phyloP scores from a whole-genome alignment of 2,113 vertebrate species.

The Peromyscus californicus region DNA sequence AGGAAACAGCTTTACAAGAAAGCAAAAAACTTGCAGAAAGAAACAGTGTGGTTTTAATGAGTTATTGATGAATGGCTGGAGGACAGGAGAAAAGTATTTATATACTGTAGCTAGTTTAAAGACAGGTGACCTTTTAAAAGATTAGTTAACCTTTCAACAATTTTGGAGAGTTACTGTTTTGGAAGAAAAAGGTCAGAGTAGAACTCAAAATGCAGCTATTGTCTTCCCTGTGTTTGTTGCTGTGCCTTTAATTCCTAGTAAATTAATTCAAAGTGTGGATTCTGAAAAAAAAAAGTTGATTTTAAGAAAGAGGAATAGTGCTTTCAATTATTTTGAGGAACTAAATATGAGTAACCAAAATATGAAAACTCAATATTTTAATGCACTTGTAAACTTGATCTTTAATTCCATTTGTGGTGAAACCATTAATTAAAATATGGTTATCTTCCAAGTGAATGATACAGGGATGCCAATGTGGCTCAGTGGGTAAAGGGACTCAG shows the following conservation, averaged over 20 bases:
- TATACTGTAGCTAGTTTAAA: slow-evolving; percentile 83
- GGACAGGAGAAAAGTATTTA: slow-evolving; percentile 76
- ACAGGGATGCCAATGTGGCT: neutral
- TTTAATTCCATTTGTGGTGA: slow-evolving; percentile 20
- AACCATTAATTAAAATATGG: neutral
- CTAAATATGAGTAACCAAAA: neutral
- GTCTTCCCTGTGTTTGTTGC: slow-evolving; percentile 64
- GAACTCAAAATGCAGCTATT: slow-evolving; percentile 76
- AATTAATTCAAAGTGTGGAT: slow-evolving; percentile 57
- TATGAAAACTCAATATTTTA: neutral
- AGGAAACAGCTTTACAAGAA: slow-evolving; percentile 66
- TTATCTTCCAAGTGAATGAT: neutral
- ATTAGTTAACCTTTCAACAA: slow-evolving; percentile 85
- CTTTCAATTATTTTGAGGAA: neutral
- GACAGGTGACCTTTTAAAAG: slow-evolving; percentile 84
- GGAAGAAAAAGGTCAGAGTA: slow-evolving; percentile 82
- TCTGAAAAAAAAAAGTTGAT: neutral
- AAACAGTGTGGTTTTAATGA: slow-evolving; percentile 78
- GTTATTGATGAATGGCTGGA: slow-evolving; percentile 81
- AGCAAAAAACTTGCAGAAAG: slow-evolving; percentile 69
- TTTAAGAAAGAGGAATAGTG: neutral
- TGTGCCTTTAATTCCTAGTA: slow-evolving; percentile 67
- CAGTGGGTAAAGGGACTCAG: neutral
- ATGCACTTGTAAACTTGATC: neutral
- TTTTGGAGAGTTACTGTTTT: slow-evolving; percentile 83